Conservation (phyloP, 2,888 invertebrate genomes). For the Lithophane socia region DNA sequence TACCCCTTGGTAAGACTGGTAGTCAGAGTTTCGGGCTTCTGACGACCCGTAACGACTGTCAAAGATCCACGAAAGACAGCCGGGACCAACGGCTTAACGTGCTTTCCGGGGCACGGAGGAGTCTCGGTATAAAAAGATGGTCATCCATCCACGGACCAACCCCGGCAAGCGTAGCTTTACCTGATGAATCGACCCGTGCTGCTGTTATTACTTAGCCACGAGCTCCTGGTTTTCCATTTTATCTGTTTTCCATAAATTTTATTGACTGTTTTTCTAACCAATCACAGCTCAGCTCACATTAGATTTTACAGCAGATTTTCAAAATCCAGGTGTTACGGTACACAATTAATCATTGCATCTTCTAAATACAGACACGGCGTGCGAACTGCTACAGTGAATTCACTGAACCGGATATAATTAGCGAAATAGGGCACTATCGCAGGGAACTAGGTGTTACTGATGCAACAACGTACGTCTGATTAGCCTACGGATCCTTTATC, state of each 20-base stretch:
- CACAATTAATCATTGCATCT: constrained; percentile 3
- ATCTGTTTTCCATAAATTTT: neutral
- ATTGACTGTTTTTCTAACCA: neutral
- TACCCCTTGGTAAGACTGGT: too few species aligned
- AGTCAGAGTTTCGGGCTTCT: too few species aligned
- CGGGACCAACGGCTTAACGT: too few species aligned
- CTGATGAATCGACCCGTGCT: too few species aligned
- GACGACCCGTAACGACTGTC: too few species aligned
- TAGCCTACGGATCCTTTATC: neutral
- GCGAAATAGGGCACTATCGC: constrained; percentile 37
- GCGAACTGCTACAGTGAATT: constrained; percentile 1
- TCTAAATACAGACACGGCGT: constrained; percentile 12
- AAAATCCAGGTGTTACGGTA: neutral
- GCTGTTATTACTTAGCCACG: too few species aligned
- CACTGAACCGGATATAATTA: constrained; percentile 41
- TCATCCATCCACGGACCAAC: too few species aligned
- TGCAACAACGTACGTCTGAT: constrained; percentile 6
- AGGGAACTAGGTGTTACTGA: neutral
- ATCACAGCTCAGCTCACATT: neutral
- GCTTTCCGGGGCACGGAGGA: too few species aligned
- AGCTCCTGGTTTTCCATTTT: too few species aligned
- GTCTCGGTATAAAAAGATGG: too few species aligned
- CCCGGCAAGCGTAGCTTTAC: too few species aligned
- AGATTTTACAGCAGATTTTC: neutral
- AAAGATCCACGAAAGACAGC: too few species aligned